Evolutionary conservation across 2,797 vertebrate genomes (phyloP).

Genomic region (Trachurus trachurus): DNA sequence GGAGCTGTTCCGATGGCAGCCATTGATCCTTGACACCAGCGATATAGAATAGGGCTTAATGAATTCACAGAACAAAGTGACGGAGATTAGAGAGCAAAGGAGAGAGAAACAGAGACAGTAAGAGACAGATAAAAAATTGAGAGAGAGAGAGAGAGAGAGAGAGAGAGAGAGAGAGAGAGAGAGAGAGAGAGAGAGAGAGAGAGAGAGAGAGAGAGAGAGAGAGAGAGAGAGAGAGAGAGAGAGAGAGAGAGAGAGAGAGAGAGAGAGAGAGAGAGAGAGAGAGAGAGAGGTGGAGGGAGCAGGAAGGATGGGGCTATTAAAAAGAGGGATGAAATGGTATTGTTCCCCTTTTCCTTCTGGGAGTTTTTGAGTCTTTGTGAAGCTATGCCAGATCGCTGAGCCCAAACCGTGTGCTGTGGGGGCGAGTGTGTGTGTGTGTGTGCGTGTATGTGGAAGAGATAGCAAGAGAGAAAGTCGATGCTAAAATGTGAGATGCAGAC

Average conservation of each 20-base stretch:
- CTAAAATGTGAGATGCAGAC: constrained; percentile 61
- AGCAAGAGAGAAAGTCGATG: constrained; percentile 44
- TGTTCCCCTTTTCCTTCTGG: constrained; percentile 78
- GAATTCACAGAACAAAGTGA: constrained; percentile 80
- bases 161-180: too few relatives aligned
- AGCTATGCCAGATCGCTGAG: constrained; percentile 78
- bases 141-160: not conserved
- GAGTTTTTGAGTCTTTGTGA: constrained; percentile 80
- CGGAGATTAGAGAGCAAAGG: constrained; percentile 71
- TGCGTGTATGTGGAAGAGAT: constrained; percentile 39
- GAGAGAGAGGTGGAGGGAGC: constrained; percentile 17
- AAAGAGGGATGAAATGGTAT: constrained; percentile 78
- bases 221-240: constrained; percentile 26
- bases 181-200: constrained; percentile 21
- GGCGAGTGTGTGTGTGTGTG: constrained; percentile 28
- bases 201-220: constrained; percentile 55
- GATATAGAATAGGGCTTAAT: constrained; percentile 77
- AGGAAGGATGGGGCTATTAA: constrained; percentile 75
- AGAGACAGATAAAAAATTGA: constrained; percentile 53
- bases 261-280: constrained; percentile 23
- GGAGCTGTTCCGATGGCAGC: constrained; percentile 68
- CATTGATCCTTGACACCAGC: constrained; percentile 77
- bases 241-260: constrained; percentile 55
- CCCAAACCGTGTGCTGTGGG: constrained; percentile 64
- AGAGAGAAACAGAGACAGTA: constrained; percentile 51